Evolutionary conservation across 2,888 invertebrate species (phyloP).

Genomic region (Mesorhabditis spiculigera): DNA sequence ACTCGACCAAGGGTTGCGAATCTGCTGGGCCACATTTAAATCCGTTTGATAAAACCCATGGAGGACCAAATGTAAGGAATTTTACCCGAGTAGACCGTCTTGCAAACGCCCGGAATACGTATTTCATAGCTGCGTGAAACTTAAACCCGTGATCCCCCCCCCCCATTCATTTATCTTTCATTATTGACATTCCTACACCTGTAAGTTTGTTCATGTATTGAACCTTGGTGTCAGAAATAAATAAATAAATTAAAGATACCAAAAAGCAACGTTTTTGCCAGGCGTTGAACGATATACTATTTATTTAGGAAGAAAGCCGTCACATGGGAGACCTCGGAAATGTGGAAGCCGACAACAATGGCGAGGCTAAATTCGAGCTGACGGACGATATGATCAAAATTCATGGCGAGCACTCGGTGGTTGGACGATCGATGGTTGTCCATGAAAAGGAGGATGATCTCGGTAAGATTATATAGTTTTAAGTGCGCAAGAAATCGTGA

Average conservation of each 20-base stretch:
- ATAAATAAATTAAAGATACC: too few relatives aligned
- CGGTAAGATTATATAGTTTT: neutral
- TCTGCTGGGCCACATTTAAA: conserved; percentile 60
- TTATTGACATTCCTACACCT: too few relatives aligned
- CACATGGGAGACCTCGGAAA: conserved; percentile 59
- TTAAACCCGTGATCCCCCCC: too few relatives aligned
- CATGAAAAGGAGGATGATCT: conserved; percentile 51
- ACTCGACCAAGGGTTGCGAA: conserved; percentile 56
- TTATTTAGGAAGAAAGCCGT: conserved; percentile 45
- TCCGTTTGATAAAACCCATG: conserved; percentile 58
- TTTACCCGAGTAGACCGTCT: neutral
- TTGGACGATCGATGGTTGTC: conserved; percentile 34
- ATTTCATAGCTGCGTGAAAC: neutral
- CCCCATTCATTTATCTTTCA: too few relatives aligned
- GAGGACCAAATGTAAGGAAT: conserved; percentile 45
- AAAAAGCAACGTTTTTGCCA: neutral
- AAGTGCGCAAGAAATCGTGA: too few relatives aligned
- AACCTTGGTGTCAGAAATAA: too few relatives aligned
- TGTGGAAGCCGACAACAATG: conserved; percentile 44
- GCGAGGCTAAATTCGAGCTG: conserved; percentile 44
- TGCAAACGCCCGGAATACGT: neutral
- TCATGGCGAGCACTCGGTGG: conserved; percentile 13
- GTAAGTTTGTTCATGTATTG: too few relatives aligned
- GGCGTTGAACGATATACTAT: neutral
- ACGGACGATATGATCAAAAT: conserved; percentile 41